A percentile compares a stretch with the other conserved stretches of the same genome.
Conservation (phyloP, 2,888 invertebrate genomes). For the Volucella inflata region DNA sequence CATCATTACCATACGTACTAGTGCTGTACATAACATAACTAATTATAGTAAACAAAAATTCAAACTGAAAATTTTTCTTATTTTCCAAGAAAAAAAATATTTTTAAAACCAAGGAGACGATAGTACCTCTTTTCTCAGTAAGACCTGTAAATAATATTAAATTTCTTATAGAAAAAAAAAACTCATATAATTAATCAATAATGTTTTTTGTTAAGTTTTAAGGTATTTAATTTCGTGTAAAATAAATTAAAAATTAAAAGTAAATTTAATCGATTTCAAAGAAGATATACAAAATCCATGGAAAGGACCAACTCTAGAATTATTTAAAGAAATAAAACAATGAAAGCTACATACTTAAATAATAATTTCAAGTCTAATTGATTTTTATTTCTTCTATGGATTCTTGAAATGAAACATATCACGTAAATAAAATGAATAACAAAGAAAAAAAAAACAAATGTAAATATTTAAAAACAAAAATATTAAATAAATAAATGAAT, state of each 20-base stretch:
- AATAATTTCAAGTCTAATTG: not conserved
- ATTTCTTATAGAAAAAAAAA: conserved; percentile 30
- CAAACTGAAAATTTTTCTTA: conserved; percentile 17
- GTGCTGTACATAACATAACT: conserved; percentile 9
- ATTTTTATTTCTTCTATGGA: conserved; percentile 60
- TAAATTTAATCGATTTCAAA: not conserved
- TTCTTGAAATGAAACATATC: conserved; percentile 73
- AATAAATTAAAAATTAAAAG: conserved; percentile 2
- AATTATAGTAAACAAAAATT: conserved; percentile 14
- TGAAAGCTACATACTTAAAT: not conserved
- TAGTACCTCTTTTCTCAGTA: conserved; percentile 40
- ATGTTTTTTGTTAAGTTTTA: conserved; percentile 43
- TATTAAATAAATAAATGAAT: not conserved
- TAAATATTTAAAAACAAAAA: conserved; percentile 29
- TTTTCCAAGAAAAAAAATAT: conserved; percentile 34
- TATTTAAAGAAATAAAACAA: conserved; percentile 17
- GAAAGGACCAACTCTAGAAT: conserved; percentile 62
- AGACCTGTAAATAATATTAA: conserved; percentile 31
- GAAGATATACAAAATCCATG: conserved; percentile 55
- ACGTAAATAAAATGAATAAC: conserved; percentile 20
- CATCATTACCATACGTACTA: not conserved
- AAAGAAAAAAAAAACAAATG: conserved; percentile 25
- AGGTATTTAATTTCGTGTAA: not conserved
- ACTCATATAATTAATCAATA: not conserved
- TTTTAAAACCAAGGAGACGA: conserved; percentile 29